phyloP scores from a whole-genome alignment of 2,113 vertebrate species.

The Oenanthe oenanthe region DNA sequence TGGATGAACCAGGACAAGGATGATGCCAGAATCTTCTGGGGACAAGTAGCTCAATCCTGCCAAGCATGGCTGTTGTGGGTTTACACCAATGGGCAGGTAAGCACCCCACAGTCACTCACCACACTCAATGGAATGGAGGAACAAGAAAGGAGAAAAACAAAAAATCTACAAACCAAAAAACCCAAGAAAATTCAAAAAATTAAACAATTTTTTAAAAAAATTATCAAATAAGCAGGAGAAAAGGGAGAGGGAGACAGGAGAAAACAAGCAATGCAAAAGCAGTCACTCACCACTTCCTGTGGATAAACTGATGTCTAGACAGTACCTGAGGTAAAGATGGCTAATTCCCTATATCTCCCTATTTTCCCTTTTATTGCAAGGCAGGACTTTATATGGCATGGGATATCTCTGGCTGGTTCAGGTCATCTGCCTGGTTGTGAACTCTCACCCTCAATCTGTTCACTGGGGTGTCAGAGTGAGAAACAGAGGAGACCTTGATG shows the following conservation, averaged over 20 bases:
- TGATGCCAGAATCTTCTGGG: background rate
- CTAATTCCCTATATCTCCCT: too few relatives aligned
- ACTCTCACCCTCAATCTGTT: background rate
- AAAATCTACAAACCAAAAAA: background rate
- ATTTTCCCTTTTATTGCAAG: background rate
- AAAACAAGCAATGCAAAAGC: background rate
- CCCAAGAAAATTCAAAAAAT: background rate
- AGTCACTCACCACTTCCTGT: background rate
- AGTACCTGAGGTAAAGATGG: background rate
- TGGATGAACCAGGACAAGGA: background rate
- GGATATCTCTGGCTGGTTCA: background rate
- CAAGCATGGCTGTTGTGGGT: background rate
- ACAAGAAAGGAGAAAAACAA: background rate
- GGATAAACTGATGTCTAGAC: background rate
- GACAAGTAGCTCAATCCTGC: background rate
- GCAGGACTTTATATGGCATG: background rate
- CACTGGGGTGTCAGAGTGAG: background rate
- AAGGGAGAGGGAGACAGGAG: background rate
- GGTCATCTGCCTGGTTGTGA: background rate
- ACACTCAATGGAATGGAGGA: fast-evolving
- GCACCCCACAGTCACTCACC: background rate
- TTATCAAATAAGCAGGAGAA: background rate
- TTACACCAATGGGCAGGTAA: background rate
- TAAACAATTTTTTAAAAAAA: background rate
- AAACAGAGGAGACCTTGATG: background rate